A percentile compares a stretch with the other conserved stretches of the same genome.
Conservation (phyloP, 2,113 vertebrate genomes). For the Neolamprologus brichardi region DNA sequence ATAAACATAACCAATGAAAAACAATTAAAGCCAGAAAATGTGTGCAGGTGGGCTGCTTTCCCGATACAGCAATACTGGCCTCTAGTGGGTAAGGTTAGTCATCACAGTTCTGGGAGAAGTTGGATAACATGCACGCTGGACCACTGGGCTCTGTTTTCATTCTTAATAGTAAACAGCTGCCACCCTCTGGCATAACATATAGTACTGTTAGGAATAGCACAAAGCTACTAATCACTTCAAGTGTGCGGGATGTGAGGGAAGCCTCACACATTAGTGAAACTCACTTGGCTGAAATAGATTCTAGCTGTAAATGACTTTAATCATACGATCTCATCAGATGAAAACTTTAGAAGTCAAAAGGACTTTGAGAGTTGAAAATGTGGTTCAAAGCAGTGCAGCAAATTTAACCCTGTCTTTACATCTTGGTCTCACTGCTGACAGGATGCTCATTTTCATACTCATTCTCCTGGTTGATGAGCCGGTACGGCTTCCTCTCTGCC, state of each 20-base stretch:
- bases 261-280: background rate
- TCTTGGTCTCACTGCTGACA: constrained; percentile 86
- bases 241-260: background rate
- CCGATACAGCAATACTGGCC: constrained; percentile 18
- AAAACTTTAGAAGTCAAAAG: background rate
- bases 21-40: background rate
- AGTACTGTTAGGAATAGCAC: background rate
- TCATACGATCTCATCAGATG: background rate
- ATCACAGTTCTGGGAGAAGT: constrained; percentile 4
- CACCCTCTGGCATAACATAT: background rate
- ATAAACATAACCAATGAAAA: background rate
- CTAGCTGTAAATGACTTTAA: constrained; percentile 16
- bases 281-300: constrained; percentile 23
- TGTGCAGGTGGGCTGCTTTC: background rate
- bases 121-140: background rate
- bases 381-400: background rate
- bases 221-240: background rate
- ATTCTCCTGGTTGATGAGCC: constrained; percentile 82
- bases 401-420: constrained; percentile 70
- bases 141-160: background rate
- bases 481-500: constrained; percentile 87
- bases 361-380: background rate
- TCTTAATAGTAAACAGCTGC: constrained; percentile 14
- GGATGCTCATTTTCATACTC: constrained; percentile 76
- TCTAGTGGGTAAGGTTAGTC: constrained; percentile 24